These are phyloP conservation scores for Charina bottae DNA, from an alignment of 2,113 vertebrate genomes.

Conservation along the genomic window DNA sequence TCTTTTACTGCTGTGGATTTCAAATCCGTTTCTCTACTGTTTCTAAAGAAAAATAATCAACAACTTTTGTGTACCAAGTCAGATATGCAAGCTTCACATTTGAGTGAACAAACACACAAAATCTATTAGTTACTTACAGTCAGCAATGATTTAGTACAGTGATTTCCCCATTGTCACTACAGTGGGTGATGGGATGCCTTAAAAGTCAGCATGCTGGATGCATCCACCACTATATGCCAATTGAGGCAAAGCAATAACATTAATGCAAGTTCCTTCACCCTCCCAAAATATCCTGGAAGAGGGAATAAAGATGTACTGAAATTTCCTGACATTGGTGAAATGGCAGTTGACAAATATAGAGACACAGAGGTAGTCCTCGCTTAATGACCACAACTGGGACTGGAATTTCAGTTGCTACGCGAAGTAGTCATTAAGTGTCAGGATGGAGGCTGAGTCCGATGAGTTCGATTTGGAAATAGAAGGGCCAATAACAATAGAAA, in stretches of 20 bases:
- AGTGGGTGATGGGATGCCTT: not conserved
- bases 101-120: not conserved
- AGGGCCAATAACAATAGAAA: too few relatives aligned
- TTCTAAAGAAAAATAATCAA: conserved; percentile 46
- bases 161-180: not conserved
- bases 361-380: too few relatives aligned
- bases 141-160: not conserved
- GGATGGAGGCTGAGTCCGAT: too few relatives aligned
- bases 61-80: not conserved
- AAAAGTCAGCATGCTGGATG: not conserved
- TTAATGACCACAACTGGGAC: too few relatives aligned
- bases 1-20: conserved; percentile 36
- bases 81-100: not conserved
- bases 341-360: not conserved
- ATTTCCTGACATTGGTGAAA: not conserved
- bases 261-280: not conserved
- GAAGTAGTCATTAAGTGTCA: too few relatives aligned
- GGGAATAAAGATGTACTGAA: not conserved
- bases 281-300: not conserved
- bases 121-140: not conserved
- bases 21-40: conserved; percentile 1
- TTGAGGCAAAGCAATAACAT: not conserved
- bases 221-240: not conserved
- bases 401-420: not conserved
- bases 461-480: too few relatives aligned